Evolutionary conservation across 23 tunicate genomes (phyloP), one percentile per base, ranked within the genome.

Genomic region (Phallusia fumigata): DNA sequence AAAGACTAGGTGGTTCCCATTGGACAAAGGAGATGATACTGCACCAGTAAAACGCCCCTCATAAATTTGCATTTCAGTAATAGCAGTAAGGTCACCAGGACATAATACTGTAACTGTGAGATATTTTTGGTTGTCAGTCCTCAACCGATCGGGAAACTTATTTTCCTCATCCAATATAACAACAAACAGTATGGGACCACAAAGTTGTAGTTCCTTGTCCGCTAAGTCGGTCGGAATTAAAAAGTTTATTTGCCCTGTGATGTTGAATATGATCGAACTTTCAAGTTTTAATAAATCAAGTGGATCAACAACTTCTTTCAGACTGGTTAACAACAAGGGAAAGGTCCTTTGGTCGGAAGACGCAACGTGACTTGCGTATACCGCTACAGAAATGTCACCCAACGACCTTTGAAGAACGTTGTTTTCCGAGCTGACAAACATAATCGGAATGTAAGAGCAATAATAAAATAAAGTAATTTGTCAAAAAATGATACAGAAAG

Each of bases 41-140:
- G 18, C 18, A 13, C 58, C 58, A 13, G 58, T 51, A 58, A 58
- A 40, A 40, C 10, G 47, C 47, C 10, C 47, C 10, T 40, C 47
- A 40, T 40, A 40, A 10, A 40, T 24, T 58, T 8, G 11, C 13
- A 13, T 24, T 21, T 58, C 28, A 24, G 69, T 58, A 84, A 53
- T 19, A 13, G 87, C 81, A 32, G 76, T 32, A 12, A 76, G n/a
- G 35, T 84, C 87, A 32, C 53, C 75, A 22, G 87, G 87, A 76
- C 87, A 84, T 16, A 30, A 35, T 13, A 84, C 10, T 31, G 76
- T 35, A 19, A 44, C 35, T 0, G 52, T 19, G 26, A 52, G 0
- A 40, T 19, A 8, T 26, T 33, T 74, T 30, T 28, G 58, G 32
- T 84, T 84, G 75, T 76, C 76, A 18, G 31, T 76, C 76, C 87